Percentiles rank a stretch among this genome's conserved stretches.
Conservation (phyloP, 2,888 invertebrate species). For the Neoscelio sp. region DNA sequence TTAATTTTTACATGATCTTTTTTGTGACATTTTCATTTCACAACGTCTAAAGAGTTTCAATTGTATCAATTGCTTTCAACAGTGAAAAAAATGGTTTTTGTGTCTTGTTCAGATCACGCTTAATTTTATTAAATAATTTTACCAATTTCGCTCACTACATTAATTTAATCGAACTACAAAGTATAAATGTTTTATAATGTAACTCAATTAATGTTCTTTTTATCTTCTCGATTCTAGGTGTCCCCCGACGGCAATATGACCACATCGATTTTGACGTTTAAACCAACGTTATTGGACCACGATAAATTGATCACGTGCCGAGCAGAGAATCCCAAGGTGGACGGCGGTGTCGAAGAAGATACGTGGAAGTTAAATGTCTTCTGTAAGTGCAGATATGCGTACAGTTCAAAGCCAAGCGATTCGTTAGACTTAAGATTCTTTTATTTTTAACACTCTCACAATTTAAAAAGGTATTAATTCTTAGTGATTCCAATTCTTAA, state of each 20-base stretch:
- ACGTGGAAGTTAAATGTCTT: conserved; percentile 93
- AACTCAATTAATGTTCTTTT: conserved; percentile 42
- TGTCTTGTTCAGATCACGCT: too few relatives aligned
- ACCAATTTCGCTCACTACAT: too few relatives aligned
- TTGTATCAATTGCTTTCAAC: too few relatives aligned
- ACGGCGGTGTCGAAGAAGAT: conserved; percentile 90
- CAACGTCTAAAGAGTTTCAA: too few relatives aligned
- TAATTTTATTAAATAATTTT: too few relatives aligned
- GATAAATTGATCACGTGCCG: conserved; percentile 91
- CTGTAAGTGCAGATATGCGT: conserved; percentile 87
- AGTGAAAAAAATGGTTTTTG: too few relatives aligned
- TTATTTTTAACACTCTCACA: conserved; percentile 16
- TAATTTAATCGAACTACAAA: conserved; percentile 23
- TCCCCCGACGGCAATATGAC: conserved; percentile 93
- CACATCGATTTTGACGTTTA: conserved; percentile 89
- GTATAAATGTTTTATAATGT: conserved; percentile 15
- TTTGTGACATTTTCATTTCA: too few relatives aligned
- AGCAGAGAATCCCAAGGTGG: conserved; percentile 90
- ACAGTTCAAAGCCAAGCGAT: conserved; percentile 7
- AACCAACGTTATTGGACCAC: conserved; percentile 91
- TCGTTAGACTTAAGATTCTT: conserved; percentile 37
- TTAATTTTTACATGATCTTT: too few relatives aligned
- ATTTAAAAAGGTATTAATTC: too few relatives aligned
- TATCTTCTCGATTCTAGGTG: conserved; percentile 84
- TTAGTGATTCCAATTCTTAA: conserved; percentile 30